Base-by-base conservation (phyloP, 2,797 vertebrate species). In the Mallotus villosus region DNA sequence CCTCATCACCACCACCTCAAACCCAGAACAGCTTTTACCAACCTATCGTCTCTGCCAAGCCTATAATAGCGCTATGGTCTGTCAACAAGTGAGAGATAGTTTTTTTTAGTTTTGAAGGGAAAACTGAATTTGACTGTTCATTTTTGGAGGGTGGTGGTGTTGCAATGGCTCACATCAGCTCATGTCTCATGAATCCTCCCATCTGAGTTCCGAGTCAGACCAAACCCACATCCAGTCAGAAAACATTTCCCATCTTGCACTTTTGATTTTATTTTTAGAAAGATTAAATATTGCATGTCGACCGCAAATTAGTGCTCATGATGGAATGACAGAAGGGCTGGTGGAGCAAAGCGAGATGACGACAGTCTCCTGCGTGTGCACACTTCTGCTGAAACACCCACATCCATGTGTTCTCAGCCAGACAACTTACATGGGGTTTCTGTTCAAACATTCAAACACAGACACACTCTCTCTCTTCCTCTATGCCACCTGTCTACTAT, bases 221-320 rank as follows among this genome's bases (percentile, higher is more conserved):
- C 70, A 74, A 75, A 46, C 51, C 72, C 53, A n/a, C 22, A 3
- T 17, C 14, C 66, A 67, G 34, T 69, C 74, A 8, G 17, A 12
- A 63, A 61, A 78, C 46, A 46, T 72, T 74, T 77, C 58, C 70
- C 60, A 11, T 51, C 62, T 51, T 8, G 69, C 74, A 81, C 77
- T 80, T 82, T 81, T 68, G 74, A 66, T 67, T 69, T 72, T 29
- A 29, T 29, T 29, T 49, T 49, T 49, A 72, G 61, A 78, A 81
- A 74, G 67, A 74, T 81, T 76, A 65, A 80, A 72, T 51, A 34
- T 49, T 46, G 55, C 66, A 63, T 65, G 82, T 78, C 21, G 63
- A 62, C 55, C 65, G 32, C 58, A 63, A 24, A 0, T 66, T 21
- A 41, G 63, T 59, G 57, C 77, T 49, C 9, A 6, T 27, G 21